Percentiles rank a stretch among this genome's conserved stretches.
phyloP scores from a whole-genome alignment of 92 coral and sea anemone species.

The Meandrina meandrites region DNA sequence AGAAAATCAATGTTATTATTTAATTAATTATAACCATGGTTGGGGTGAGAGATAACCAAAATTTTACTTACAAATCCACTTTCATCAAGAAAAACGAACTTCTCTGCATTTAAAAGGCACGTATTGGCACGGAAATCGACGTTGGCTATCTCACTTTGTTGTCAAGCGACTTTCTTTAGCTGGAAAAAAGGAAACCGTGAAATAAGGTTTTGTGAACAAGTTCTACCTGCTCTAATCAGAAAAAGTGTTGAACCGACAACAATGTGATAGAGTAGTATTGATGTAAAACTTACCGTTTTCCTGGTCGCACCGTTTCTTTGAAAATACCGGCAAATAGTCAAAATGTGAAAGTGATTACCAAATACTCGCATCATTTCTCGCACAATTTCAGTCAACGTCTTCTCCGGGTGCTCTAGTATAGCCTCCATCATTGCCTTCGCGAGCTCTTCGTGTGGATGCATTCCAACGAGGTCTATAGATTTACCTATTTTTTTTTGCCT shows the following conservation, averaged over 20 bases:
- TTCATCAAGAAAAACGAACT: constrained; percentile 27
- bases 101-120: constrained; percentile 19
- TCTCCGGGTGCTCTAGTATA: constrained; percentile 48
- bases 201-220: neutral
- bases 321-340: constrained; percentile 42
- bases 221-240: neutral
- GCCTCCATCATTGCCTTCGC: constrained; percentile 48
- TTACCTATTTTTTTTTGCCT: constrained; percentile 31
- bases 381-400: constrained; percentile 32
- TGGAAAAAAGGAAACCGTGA: neutral
- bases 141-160: constrained; percentile 31
- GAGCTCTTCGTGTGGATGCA: constrained; percentile 53
- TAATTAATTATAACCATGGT: too few species aligned
- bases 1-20: too few species aligned
- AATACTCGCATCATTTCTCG: constrained; percentile 22
- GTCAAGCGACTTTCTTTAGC: constrained; percentile 23
- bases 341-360: constrained; percentile 22
- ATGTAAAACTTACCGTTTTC: constrained; percentile 14
- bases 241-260: neutral
- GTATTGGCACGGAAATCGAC: constrained; percentile 21
- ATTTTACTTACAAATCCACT: constrained; percentile 23
- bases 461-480: constrained; percentile 25
- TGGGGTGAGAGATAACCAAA: neutral
- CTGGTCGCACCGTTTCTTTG: constrained; percentile 41
- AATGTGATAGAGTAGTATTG: neutral